Conservation (phyloP, 2,888 invertebrate species). For the Trypoxylon attenuatum region DNA sequence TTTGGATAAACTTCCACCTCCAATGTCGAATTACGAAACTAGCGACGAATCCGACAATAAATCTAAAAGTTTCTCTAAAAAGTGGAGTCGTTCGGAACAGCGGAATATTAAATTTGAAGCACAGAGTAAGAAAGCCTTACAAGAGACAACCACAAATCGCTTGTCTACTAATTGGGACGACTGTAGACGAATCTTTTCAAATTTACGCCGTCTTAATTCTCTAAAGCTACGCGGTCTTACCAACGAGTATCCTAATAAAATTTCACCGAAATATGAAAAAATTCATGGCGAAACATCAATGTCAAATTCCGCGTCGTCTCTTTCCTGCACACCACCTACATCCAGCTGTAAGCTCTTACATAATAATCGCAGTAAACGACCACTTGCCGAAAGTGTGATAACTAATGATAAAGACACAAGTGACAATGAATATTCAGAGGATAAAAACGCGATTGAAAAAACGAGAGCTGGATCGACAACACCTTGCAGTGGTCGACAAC, state of each 20-base stretch:
- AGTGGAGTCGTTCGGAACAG: neutral
- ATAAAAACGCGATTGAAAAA: neutral
- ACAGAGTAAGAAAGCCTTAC: conserved; percentile 12
- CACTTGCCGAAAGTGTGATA: conserved; percentile 4
- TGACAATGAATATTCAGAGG: neutral
- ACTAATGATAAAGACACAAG: neutral
- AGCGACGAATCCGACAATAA: neutral
- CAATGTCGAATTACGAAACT: neutral
- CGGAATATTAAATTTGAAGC: neutral
- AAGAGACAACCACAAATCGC: neutral
- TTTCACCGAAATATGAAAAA: neutral
- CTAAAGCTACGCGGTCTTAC: conserved; percentile 3
- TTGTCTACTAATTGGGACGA: conserved; percentile 30
- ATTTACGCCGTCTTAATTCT: conserved; percentile 14
- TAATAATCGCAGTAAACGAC: neutral
- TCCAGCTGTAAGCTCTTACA: neutral
- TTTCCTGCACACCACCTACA: neutral
- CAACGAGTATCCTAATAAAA: neutral
- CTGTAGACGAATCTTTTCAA: conserved; percentile 18
- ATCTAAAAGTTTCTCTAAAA: neutral
- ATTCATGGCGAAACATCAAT: neutral
- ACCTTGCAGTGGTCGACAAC: conserved; percentile 31
- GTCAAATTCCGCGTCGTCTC: neutral
- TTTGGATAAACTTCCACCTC: conserved; percentile 1
- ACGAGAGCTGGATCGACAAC: conserved; percentile 20